These are phyloP conservation scores for Lepas anatifera DNA, from an alignment of 2,888 invertebrate genomes.

Conservation along the genomic window DNA sequence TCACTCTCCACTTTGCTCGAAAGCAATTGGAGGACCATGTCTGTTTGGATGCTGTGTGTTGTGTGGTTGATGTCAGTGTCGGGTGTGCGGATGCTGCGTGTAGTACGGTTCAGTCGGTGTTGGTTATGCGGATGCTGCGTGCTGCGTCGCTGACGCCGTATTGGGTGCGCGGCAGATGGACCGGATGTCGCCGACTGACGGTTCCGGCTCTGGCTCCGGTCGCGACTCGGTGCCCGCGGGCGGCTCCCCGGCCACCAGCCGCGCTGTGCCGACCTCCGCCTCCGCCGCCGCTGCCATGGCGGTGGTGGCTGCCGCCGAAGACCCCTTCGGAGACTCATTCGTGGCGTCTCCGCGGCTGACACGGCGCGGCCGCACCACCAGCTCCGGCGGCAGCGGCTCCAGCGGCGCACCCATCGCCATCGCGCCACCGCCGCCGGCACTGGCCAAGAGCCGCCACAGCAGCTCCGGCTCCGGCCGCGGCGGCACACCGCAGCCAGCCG, in stretches of 20 bases:
- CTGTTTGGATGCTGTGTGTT: too few species aligned
- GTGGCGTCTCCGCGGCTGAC: conserved; percentile 17
- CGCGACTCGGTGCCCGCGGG: conserved; percentile 23
- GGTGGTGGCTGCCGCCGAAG: conserved; percentile 18
- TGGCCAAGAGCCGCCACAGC: conserved; percentile 20
- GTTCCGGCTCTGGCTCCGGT: background rate
- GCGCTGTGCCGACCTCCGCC: conserved; percentile 28
- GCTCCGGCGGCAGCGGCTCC: conserved; percentile 51
- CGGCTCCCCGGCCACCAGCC: conserved; percentile 15
- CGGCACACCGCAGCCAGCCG: conserved; percentile 19
- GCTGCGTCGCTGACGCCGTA: conserved; percentile 20
- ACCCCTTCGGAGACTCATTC: conserved; percentile 53
- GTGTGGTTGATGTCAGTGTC: too few species aligned
- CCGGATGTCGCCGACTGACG: background rate
- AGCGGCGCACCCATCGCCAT: conserved; percentile 17
- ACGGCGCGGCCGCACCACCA: conserved; percentile 22
- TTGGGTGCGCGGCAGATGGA: conserved; percentile 15
- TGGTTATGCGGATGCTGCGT: too few species aligned
- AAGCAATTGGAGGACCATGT: too few species aligned
- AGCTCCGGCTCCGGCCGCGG: conserved; percentile 21
- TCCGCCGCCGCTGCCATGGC: conserved; percentile 6
- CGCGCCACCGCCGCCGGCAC: conserved; percentile 16
- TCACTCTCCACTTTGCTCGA: too few species aligned
- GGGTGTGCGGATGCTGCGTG: too few species aligned
- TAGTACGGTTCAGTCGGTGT: too few species aligned